A percentile compares a stretch with the other conserved stretches of the same genome.
phyloP scores from a whole-genome alignment of 2,888 invertebrate genomes.

The Drosophila monieri region DNA sequence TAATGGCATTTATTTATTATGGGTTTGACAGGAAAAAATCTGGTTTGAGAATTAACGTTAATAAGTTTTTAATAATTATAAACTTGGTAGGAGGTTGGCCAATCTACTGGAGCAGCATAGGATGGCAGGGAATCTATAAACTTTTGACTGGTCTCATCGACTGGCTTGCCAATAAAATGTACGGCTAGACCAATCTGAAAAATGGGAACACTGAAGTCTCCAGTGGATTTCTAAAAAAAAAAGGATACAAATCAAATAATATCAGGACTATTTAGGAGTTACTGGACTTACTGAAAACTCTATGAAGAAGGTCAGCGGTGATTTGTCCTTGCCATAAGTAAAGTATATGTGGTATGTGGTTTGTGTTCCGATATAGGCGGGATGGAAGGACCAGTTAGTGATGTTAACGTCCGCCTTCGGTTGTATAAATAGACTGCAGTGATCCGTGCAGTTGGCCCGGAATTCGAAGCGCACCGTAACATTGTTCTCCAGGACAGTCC shows the following conservation, averaged over 20 bases:
- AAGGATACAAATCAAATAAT: neutral
- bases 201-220: conserved; percentile 55
- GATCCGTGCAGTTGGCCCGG: conserved; percentile 64
- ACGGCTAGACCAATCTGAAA: conserved; percentile 84
- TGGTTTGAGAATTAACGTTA: too few relatives aligned
- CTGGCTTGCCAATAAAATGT: conserved; percentile 84
- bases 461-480: conserved; percentile 61
- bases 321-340: conserved; percentile 63
- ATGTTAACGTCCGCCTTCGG: conserved; percentile 62
- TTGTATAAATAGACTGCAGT: conserved; percentile 73
- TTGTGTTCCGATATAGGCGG: conserved; percentile 51
- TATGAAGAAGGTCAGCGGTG: conserved; percentile 70
- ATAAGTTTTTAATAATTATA: neutral
- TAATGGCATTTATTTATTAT: neutral
- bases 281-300: conserved; percentile 57
- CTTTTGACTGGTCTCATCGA: conserved; percentile 74
- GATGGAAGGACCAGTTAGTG: conserved; percentile 73
- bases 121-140: conserved; percentile 85
- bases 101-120: conserved; percentile 84
- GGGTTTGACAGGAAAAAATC: neutral
- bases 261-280: too few relatives aligned
- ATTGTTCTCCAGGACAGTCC: conserved; percentile 46
- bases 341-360: conserved; percentile 73
- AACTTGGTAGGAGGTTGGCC: conserved; percentile 80
- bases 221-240: conserved; percentile 48